Percentiles rank a stretch among this genome's conserved stretches.
Conservation (phyloP, 2,113 vertebrate species). For the Girardinichthys multiradiatus region DNA sequence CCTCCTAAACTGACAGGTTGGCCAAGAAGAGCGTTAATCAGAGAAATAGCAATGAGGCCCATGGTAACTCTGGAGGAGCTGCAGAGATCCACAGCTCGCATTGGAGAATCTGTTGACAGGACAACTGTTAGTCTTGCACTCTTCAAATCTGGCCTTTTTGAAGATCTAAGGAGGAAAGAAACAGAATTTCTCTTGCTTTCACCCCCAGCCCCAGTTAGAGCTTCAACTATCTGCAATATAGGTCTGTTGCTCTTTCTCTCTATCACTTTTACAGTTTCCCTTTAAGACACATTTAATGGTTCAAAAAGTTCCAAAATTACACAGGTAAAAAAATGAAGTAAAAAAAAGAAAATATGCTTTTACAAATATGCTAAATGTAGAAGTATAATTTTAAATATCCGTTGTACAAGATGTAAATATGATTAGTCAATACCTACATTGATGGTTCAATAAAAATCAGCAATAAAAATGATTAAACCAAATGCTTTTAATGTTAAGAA, state of each 20-base stretch:
- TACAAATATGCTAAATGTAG: neutral
- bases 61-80: neutral
- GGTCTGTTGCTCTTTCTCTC: neutral
- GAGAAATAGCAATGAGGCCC: neutral
- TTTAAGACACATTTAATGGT: neutral
- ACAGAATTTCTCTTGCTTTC: neutral
- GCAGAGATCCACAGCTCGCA: neutral
- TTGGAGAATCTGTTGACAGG: neutral
- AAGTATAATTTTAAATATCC: neutral
- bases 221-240: neutral
- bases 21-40: neutral
- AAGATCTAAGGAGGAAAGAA: neutral
- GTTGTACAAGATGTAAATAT: neutral
- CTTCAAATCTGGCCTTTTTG: neutral
- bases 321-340: neutral
- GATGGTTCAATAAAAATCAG: too few relatives aligned
- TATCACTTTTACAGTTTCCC: too few relatives aligned
- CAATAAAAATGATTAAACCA: neutral
- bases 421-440: too few relatives aligned
- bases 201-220: neutral
- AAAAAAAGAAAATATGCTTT: neutral
- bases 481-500: neutral
- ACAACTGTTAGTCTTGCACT: neutral
- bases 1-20: neutral
- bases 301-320: neutral